Percentiles rank a stretch among this genome's conserved stretches.
Conservation (phyloP, 2,113 vertebrate species). For the Abramis brama region DNA sequence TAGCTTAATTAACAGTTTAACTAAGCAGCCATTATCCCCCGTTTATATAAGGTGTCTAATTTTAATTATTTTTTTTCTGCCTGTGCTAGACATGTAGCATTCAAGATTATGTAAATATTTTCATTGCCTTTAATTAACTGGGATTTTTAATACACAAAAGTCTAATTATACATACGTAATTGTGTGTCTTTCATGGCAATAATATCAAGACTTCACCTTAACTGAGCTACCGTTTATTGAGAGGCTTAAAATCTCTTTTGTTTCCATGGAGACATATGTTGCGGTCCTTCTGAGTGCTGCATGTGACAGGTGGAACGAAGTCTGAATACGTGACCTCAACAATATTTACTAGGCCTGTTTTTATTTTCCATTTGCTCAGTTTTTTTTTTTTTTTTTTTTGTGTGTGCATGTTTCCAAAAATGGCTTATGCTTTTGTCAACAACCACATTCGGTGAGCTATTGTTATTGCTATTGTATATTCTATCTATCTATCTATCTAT, state of each 20-base stretch:
- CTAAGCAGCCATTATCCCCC: background rate
- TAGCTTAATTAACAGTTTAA: background rate
- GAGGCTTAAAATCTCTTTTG: conserved; percentile 14
- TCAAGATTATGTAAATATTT: conserved; percentile 6
- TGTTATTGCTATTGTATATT: no score
- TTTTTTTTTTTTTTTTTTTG: background rate
- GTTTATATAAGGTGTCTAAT: background rate
- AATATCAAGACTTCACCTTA: background rate
- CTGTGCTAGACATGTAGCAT: background rate
- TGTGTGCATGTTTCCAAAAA: background rate
- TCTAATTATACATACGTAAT: background rate
- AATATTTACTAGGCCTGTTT: background rate
- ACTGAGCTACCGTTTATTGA: background rate
- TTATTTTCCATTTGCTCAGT: background rate
- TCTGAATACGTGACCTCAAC: conserved; percentile 9
- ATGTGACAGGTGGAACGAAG: background rate
- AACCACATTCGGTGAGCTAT: background rate
- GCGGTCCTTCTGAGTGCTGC: conserved; percentile 4
- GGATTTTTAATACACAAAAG: background rate
- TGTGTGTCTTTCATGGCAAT: background rate
- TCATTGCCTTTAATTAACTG: background rate
- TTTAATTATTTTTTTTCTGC: background rate
- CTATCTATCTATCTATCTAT: no score
- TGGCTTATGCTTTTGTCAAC: background rate
- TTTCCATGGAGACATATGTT: conserved; percentile 21